Conservation (phyloP, 2,797 vertebrate species). For the Tauraco hartlaubi region DNA sequence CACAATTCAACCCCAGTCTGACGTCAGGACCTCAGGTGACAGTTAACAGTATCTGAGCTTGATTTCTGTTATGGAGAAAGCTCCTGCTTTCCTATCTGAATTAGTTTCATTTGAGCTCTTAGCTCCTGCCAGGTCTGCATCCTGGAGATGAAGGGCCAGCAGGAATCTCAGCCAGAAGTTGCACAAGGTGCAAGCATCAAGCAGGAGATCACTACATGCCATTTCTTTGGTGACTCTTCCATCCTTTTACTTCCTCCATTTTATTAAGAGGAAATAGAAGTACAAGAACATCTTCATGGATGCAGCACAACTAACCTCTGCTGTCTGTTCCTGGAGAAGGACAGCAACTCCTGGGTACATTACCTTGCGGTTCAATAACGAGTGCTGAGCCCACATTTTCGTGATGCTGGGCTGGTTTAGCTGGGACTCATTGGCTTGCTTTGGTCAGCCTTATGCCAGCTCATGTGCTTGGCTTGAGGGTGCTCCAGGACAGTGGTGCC, state of each 20-base stretch:
- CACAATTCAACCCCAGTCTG: neutral
- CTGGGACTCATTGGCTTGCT: neutral
- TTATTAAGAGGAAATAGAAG: neutral
- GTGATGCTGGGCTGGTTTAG: neutral
- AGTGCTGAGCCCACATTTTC: neutral
- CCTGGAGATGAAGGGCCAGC: neutral
- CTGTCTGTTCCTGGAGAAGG: neutral
- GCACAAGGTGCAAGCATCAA: neutral
- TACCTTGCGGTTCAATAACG: rapidly evolving
- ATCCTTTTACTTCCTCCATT: neutral
- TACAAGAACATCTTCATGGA: neutral
- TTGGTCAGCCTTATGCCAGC: neutral
- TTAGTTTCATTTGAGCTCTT: neutral
- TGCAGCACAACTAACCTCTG: neutral
- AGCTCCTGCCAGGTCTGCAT: neutral
- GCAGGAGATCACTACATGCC: neutral
- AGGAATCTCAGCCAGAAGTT: neutral
- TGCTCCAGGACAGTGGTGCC: neutral
- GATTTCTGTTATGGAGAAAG: neutral
- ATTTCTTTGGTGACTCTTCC: neutral
- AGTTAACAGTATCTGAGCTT: neutral
- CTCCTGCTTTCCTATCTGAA: neutral
- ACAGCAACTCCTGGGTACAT: rapidly evolving
- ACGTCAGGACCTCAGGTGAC: neutral
- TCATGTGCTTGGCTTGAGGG: neutral